Evolutionary conservation across 1,140 invertebrate genomes (phyloP).

Genomic region (Whitmania pigra): DNA sequence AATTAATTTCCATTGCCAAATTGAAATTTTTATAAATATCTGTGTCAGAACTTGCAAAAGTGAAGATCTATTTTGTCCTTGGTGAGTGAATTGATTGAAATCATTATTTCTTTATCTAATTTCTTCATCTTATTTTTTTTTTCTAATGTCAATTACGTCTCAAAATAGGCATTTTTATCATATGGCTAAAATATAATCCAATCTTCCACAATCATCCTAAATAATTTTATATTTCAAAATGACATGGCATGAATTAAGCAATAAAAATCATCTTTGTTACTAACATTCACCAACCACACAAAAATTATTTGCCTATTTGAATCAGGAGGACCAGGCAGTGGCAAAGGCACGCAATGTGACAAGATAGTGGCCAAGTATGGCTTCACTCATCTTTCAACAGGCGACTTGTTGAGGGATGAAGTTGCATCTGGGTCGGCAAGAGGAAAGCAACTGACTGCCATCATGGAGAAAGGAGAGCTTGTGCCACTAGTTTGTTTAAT

Average conservation of each 20-base stretch:
- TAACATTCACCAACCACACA: neutral
- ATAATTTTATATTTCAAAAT: neutral
- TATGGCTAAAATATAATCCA: neutral
- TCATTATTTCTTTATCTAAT: neutral
- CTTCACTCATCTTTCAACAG: constrained; percentile 44
- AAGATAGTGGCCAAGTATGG: constrained; percentile 43
- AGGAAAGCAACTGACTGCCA: constrained; percentile 49
- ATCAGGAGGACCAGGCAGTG: constrained; percentile 43
- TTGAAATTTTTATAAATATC: constrained; percentile 27
- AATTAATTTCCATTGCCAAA: too few relatives aligned
- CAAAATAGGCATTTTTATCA: neutral
- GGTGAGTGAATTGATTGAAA: constrained; percentile 13
- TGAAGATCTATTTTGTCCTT: constrained; percentile 10
- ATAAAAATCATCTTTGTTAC: neutral
- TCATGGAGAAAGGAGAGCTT: constrained; percentile 67
- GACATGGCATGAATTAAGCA: neutral
- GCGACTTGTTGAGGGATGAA: constrained; percentile 42
- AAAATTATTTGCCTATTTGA: neutral
- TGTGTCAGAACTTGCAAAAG: constrained; percentile 28
- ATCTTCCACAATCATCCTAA: neutral
- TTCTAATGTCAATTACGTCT: neutral
- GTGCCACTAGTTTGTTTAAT: constrained; percentile 49
- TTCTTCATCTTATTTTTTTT: neutral
- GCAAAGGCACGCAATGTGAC: constrained; percentile 45
- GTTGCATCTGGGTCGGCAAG: constrained; percentile 40